Evolutionary conservation across 2,797 vertebrate species (phyloP).

Genomic region (Darevskia mixta): DNA sequence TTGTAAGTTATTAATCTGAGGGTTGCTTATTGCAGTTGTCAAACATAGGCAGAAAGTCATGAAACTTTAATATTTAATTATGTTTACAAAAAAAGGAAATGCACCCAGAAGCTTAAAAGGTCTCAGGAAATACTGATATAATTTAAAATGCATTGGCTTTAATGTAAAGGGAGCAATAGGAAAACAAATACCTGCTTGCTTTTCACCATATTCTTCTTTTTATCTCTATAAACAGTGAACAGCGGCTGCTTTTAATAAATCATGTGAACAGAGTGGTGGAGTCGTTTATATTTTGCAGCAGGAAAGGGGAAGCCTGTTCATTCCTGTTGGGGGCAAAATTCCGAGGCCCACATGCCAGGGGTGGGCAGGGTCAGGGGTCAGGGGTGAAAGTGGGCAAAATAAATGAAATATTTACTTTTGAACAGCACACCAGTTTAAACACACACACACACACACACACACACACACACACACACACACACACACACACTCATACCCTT

Average conservation of each 20-base stretch:
- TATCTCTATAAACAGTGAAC: constrained; percentile 13
- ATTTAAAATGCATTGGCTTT: constrained; percentile 44
- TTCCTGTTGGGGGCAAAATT: too few species aligned
- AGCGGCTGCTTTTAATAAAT: constrained; percentile 32
- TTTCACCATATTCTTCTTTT: constrained; percentile 45
- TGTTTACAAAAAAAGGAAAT: constrained; percentile 52
- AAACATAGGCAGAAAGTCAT: constrained; percentile 44
- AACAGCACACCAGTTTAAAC: too few species aligned
- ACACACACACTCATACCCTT: too few species aligned
- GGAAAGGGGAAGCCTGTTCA: not conserved
- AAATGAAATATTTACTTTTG: too few species aligned
- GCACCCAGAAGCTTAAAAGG: constrained; percentile 42
- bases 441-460: too few species aligned
- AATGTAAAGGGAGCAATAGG: constrained; percentile 1
- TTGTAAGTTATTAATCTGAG: constrained; percentile 50
- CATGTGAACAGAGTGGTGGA: constrained; percentile 1
- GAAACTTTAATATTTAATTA: constrained; percentile 66
- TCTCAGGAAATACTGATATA: constrained; percentile 39
- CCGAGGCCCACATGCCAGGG: too few species aligned
- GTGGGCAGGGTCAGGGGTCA: too few species aligned
- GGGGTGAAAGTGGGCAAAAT: too few species aligned
- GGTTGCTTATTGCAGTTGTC: constrained; percentile 38
- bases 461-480: too few species aligned
- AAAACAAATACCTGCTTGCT: constrained; percentile 19
- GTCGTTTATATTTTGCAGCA: not conserved